Conservation (phyloP, 2,797 vertebrate species). For the Anolis apletophallus region DNA sequence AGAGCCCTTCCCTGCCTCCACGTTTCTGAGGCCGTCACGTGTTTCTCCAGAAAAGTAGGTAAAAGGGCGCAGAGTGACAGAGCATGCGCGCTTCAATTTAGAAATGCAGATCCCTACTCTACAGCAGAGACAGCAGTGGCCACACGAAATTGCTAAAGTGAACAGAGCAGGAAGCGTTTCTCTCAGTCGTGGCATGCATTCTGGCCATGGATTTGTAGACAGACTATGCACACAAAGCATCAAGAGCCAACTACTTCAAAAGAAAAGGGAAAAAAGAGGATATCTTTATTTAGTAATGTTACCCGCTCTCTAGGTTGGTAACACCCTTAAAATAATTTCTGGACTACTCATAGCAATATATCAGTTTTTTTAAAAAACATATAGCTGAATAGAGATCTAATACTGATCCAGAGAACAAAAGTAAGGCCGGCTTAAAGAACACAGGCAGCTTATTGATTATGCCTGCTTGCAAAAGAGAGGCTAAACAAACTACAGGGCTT, state of each 20-base stretch:
- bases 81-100: not conserved
- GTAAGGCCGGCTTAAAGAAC: not conserved
- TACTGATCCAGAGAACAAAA: not conserved
- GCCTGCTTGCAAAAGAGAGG: not conserved
- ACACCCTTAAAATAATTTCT: not conserved
- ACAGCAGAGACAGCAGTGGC: not conserved
- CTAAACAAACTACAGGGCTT: not conserved
- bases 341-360: not conserved
- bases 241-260: not conserved
- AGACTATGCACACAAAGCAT: not conserved
- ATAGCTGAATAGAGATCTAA: not conserved
- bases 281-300: not conserved
- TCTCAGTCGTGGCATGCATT: not conserved
- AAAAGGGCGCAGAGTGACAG: slow-evolving; percentile 57
- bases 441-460: not conserved
- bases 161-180: not conserved
- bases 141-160: not conserved
- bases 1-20: slow-evolving; percentile 39
- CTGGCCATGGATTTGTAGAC: not conserved
- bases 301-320: not conserved
- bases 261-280: not conserved
- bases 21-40: slow-evolving; percentile 51
- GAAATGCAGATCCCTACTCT: not conserved
- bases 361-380: not conserved
- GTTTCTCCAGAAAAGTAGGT: slow-evolving; percentile 52